Percentiles rank a stretch among this genome's conserved stretches.
Evolutionary conservation across 2,113 vertebrate species (phyloP).

Genomic region (Sinocyclocheilus anshuiensis): DNA sequence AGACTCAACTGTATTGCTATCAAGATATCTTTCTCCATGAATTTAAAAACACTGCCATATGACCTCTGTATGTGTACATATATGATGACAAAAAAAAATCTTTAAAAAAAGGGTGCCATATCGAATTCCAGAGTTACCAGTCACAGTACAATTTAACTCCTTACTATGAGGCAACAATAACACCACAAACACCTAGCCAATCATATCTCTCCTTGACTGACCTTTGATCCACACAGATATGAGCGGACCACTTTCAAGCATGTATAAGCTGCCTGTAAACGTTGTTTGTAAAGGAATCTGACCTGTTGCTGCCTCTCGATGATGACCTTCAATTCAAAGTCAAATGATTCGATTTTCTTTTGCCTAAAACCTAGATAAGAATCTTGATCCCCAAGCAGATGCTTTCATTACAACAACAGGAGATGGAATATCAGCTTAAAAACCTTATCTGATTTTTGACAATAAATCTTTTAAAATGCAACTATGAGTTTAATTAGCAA

Average conservation of each 20-base stretch:
- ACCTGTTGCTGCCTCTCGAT: not conserved
- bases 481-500: not conserved
- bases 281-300: not conserved
- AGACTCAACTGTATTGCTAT: not conserved
- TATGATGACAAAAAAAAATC: too few species aligned
- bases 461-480: not conserved
- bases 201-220: conserved; percentile 11
- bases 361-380: not conserved
- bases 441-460: not conserved
- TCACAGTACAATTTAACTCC: not conserved
- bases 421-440: not conserved
- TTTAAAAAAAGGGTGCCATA: not conserved
- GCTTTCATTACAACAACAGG: not conserved
- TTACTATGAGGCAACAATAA: not conserved
- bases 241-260: not conserved
- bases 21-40: not conserved
- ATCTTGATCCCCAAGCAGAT: not conserved
- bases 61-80: not conserved
- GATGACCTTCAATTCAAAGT: conserved; percentile 6
- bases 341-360: not conserved
- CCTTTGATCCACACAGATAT: not conserved
- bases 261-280: not conserved
- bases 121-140: not conserved
- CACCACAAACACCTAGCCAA: not conserved
- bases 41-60: not conserved